Evolutionary conservation across 2,113 vertebrate species (phyloP).

Genomic region (Fulmarus glacialis): DNA sequence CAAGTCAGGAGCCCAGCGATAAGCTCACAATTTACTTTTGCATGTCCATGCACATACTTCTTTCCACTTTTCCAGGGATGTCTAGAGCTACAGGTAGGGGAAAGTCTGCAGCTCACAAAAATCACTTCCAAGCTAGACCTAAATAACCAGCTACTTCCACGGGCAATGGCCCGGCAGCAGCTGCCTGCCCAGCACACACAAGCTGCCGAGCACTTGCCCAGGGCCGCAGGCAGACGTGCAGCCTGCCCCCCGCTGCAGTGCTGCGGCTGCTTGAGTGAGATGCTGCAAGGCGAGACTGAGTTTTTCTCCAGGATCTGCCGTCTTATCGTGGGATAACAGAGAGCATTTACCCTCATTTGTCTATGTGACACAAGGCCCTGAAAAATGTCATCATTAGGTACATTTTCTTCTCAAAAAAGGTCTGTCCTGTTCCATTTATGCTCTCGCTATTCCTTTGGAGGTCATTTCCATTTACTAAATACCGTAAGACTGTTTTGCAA

Average conservation of each 20-base stretch:
- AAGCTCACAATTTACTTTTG: not conserved
- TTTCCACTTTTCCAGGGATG: not conserved
- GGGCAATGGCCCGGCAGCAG: not conserved
- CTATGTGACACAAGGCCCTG: not conserved
- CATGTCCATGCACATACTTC: too few relatives aligned
- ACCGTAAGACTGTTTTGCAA: not conserved
- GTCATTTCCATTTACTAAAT: not conserved
- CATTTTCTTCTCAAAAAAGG: not conserved
- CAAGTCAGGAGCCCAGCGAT: fast-evolving
- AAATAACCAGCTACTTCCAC: not conserved
- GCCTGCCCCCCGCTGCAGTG: not conserved
- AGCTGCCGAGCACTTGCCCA: not conserved
- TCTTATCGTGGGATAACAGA: not conserved
- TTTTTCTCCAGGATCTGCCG: not conserved
- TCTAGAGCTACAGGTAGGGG: not conserved
- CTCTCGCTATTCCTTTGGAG: not conserved
- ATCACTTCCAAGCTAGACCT: not conserved
- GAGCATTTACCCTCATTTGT: not conserved
- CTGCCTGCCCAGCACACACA: not conserved
- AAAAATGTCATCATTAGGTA: not conserved
- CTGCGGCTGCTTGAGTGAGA: not conserved
- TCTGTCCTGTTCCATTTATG: not conserved
- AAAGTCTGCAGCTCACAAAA: not conserved
- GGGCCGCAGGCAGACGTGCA: fast-evolving
- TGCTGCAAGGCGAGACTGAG: not conserved